phyloP scores from a whole-genome alignment of 2,113 vertebrate genomes.

The Hoplias malabaricus region DNA sequence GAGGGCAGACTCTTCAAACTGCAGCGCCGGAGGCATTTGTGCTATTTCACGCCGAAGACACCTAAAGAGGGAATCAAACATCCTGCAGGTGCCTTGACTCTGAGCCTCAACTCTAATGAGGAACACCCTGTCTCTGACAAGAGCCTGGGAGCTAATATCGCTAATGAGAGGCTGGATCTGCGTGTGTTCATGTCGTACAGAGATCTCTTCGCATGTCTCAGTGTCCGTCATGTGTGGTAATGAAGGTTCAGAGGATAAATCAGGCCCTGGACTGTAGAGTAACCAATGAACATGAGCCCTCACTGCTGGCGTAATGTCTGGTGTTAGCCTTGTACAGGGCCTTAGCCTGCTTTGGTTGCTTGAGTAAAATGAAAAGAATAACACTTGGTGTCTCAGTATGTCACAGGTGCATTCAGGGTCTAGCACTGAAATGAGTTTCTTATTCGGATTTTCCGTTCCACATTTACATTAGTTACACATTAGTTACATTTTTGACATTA shows the following conservation, averaged over 20 bases:
- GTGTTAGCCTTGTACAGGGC: no score
- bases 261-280: conserved; percentile 1
- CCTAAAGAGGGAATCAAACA: background rate
- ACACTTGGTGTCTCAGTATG: no score
- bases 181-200: background rate
- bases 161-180: conserved; percentile 7
- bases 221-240: background rate
- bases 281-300: background rate
- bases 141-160: conserved; percentile 3
- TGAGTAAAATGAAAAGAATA: no score
- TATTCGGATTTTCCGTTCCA: no score
- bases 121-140: background rate
- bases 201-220: background rate
- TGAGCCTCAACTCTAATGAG: background rate
- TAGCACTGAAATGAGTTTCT: no score
- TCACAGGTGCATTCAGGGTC: no score
- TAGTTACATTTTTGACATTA: no score
- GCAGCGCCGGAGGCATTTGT: background rate
- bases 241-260: background rate
- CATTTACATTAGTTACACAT: no score
- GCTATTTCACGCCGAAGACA: background rate
- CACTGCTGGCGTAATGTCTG: background rate
- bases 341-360: no score
- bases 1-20: background rate
- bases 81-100: background rate